phyloP scores from a whole-genome alignment of 2,113 vertebrate species.

The Megaleporinus macrocephalus region DNA sequence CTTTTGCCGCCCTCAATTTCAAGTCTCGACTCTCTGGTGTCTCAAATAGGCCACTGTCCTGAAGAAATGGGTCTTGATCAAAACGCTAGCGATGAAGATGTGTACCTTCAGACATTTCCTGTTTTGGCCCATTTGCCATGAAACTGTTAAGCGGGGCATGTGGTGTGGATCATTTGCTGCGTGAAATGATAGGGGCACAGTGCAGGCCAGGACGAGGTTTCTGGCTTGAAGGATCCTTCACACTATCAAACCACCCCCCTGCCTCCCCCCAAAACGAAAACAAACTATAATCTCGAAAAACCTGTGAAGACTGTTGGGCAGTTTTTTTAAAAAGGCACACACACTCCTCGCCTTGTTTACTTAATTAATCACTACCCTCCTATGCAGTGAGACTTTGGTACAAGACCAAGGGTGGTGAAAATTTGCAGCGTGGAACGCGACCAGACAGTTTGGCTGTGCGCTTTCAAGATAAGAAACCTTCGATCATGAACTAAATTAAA shows the following conservation, averaged over 20 bases:
- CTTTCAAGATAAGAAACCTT: conserved; percentile 15
- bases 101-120: neutral
- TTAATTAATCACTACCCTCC: conserved; percentile 26
- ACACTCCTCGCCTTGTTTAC: neutral
- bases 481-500: conserved; percentile 1
- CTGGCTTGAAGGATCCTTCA: neutral
- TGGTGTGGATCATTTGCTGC: neutral
- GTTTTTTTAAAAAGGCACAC: neutral
- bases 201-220: neutral
- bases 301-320: no score
- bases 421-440: neutral
- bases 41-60: conserved; percentile 37
- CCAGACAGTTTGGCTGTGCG: conserved; percentile 27
- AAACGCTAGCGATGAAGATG: conserved; percentile 26
- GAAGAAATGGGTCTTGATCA: conserved; percentile 30
- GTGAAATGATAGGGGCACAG: neutral
- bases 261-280: neutral
- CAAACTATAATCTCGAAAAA: neutral
- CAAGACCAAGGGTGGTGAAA: conserved; percentile 12
- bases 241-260: no score
- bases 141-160: neutral
- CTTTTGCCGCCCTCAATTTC: conserved; percentile 8
- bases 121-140: neutral
- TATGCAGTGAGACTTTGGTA: conserved; percentile 7
- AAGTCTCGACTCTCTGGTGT: neutral